phyloP scores from a whole-genome alignment of 2,888 invertebrate genomes.

The Heliconius ismenius region DNA sequence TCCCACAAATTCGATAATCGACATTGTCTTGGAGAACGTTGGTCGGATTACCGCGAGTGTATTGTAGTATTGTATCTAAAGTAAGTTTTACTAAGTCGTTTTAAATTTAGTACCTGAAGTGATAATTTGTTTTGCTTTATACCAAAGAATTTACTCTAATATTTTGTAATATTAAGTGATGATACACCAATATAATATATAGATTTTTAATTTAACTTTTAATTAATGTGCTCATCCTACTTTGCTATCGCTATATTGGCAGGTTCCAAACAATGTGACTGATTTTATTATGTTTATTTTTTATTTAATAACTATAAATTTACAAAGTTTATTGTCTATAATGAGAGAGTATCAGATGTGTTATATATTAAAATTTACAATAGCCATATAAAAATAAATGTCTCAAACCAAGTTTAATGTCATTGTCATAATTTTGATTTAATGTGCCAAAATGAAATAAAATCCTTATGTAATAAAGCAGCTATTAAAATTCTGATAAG shows the following conservation, averaged over 20 bases:
- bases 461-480: background rate
- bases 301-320: background rate
- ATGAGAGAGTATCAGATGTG: background rate
- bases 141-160: slow-evolving; percentile 16
- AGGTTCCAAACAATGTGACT: slow-evolving; percentile 5
- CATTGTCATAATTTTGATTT: slow-evolving; percentile 32
- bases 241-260: slow-evolving; percentile 1
- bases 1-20: background rate
- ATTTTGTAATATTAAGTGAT: slow-evolving; percentile 18
- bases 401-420: slow-evolving; percentile 16
- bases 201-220: background rate
- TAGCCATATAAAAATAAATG: background rate
- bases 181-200: background rate
- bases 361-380: background rate
- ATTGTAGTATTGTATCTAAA: slow-evolving; percentile 46
- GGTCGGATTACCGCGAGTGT: background rate
- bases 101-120: slow-evolving; percentile 40
- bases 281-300: background rate
- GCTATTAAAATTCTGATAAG: background rate
- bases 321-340: background rate
- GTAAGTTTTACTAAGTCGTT: slow-evolving; percentile 35
- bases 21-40: background rate
- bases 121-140: slow-evolving; percentile 26
- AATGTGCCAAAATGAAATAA: slow-evolving; percentile 10
- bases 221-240: background rate